phyloP scores from a whole-genome alignment of 2,888 invertebrate genomes.

The Meloe dianella region DNA sequence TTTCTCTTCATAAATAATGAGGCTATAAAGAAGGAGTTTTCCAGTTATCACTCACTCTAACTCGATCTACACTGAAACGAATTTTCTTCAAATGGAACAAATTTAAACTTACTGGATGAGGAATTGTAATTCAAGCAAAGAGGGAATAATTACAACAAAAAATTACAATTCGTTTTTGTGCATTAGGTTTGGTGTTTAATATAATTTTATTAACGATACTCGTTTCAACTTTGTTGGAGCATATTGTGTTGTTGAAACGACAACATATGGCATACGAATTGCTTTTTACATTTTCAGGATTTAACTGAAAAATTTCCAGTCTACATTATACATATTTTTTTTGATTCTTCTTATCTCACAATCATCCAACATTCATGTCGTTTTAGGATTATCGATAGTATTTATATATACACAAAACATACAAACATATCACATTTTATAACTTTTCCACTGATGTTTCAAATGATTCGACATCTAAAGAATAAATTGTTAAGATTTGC shows the following conservation, averaged over 20 bases:
- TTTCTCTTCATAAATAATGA: background rate
- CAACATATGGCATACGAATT: background rate
- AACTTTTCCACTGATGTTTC: background rate
- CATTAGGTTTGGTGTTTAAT: background rate
- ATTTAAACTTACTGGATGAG: background rate
- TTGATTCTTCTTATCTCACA: background rate
- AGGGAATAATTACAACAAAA: background rate
- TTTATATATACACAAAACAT: background rate
- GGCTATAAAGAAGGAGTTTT: background rate
- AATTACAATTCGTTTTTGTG: background rate
- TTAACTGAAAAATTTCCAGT: background rate
- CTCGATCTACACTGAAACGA: background rate
- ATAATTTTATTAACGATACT: background rate
- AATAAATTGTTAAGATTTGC: conserved; percentile 5
- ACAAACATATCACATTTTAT: background rate
- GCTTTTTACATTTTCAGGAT: background rate
- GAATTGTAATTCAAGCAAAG: background rate
- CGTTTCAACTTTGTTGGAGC: background rate
- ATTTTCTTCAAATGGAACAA: background rate
- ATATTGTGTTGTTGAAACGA: background rate
- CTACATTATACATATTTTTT: background rate
- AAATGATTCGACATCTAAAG: background rate
- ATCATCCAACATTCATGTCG: background rate
- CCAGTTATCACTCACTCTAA: background rate
- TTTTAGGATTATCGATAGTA: background rate